Evolutionary conservation across 2,113 vertebrate species (phyloP).

Genomic region (Daboia siamensis): DNA sequence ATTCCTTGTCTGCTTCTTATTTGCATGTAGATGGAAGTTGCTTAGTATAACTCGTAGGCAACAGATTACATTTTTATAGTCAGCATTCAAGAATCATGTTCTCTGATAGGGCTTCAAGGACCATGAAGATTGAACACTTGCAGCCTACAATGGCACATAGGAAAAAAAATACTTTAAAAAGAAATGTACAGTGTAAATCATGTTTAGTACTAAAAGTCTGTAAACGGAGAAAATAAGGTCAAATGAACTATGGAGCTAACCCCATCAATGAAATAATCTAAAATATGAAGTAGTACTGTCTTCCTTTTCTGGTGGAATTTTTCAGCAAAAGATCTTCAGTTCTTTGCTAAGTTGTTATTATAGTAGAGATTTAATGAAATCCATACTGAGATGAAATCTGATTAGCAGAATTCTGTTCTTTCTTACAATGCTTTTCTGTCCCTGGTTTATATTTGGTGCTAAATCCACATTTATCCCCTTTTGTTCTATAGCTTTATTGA

Average conservation of each 20-base stretch:
- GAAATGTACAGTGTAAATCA: not conserved
- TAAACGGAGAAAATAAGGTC: not conserved
- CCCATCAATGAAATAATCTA: constrained; percentile 10
- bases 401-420: constrained; percentile 53
- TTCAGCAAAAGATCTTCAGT: constrained; percentile 30
- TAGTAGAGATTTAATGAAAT: constrained; percentile 64
- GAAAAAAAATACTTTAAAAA: not conserved
- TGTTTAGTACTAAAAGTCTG: not conserved
- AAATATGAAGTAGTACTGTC: constrained; percentile 15
- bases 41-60: not conserved
- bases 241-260: constrained; percentile 18
- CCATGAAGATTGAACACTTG: not conserved
- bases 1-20: not conserved
- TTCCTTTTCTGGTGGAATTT: constrained; percentile 6
- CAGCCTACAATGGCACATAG: not conserved
- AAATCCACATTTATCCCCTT: constrained; percentile 54
- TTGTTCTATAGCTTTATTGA: constrained; percentile 39
- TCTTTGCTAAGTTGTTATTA: constrained; percentile 34
- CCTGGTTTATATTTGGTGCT: constrained; percentile 54
- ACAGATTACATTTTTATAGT: not conserved
- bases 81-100: not conserved
- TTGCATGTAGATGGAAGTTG: fast-evolving
- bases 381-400: constrained; percentile 64
- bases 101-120: not conserved
- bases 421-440: constrained; percentile 52